phyloP scores from a whole-genome alignment of 2,113 vertebrate genomes.

The Leptobrachium ailaonicum region DNA sequence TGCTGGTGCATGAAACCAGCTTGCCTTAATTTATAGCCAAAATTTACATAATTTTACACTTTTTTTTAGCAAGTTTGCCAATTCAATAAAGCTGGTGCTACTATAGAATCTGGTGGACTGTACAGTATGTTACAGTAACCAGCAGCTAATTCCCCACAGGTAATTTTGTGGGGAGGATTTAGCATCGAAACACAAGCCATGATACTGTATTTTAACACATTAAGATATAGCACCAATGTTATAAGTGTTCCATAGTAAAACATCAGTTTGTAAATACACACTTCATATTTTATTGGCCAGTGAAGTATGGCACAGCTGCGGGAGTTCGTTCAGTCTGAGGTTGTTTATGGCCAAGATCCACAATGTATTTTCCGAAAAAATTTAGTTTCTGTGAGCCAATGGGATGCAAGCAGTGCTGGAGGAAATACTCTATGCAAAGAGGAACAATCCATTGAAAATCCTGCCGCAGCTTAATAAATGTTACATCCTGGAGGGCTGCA shows the following conservation, averaged over 20 bases:
- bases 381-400: no score
- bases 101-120: background rate
- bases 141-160: constrained; percentile 24
- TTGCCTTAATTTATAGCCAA: background rate
- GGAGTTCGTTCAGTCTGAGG: no score
- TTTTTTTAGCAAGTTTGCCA: background rate
- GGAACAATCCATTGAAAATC: no score
- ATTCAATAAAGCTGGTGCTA: background rate
- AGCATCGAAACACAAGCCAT: constrained; percentile 9
- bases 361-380: no score
- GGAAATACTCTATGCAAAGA: no score
- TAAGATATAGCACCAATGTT: constrained; percentile 8
- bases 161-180: background rate
- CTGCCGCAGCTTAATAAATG: no score
- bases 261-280: background rate
- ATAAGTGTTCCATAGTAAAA: background rate
- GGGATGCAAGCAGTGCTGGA: no score
- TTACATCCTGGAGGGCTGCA: no score
- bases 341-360: no score
- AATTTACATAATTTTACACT: background rate
- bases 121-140: constrained; percentile 45
- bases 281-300: background rate
- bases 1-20: background rate
- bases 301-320: background rate
- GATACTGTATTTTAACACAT: background rate